Base-by-base conservation (phyloP, 2,888 invertebrate genomes). In the Acrobeloides nanus region DNA sequence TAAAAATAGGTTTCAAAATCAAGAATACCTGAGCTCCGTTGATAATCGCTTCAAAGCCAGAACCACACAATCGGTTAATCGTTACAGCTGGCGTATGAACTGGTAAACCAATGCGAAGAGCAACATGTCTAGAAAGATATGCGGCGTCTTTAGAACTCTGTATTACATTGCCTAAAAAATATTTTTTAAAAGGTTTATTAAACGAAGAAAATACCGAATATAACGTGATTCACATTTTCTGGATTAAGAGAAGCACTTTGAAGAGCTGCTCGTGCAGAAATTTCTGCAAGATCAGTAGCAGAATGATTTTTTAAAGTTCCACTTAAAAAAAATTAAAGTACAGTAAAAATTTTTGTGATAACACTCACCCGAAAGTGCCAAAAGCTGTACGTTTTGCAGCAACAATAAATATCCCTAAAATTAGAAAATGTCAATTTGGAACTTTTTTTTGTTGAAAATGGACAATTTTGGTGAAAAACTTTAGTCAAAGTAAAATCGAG, bases 331-430 rank as follows among this genome's bases (percentile, higher is more conserved):
- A n/a, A n/a, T n/a, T n/a, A n/a, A n/a, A n/a, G n/a, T n/a, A n/a
- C n/a, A n/a, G n/a, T n/a, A n/a, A n/a, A n/a, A n/a, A n/a, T n/a
- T n/a, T n/a, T n/a, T n/a, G n/a, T n/a, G n/a, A n/a, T n/a, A n/a
- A n/a, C n/a, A n/a, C n/a, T n/a, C n/a, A n/a, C n/a, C 95, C 95
- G 77, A 85, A 92, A 1, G 93, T 84, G 43, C 95, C 95, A 77
- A 95, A 95, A 3, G 93, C 86, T 1, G 93, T 95, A 55, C 95
- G 50, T 31, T 64, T 64, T 15, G 63, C 63, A 20, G 59, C 44
- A 12, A 63, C 62, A 40, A 60, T 59, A 39, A 64, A 60, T 32
- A 60, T 39, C 34, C 55, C 58, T 49, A 42, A 1, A 49, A 41
- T 3, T 27, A 38, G 15, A 2, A n/a, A n/a, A n/a, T n/a, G n/a